Conservation (phyloP, 2,797 vertebrate species). For the Anas acuta region DNA sequence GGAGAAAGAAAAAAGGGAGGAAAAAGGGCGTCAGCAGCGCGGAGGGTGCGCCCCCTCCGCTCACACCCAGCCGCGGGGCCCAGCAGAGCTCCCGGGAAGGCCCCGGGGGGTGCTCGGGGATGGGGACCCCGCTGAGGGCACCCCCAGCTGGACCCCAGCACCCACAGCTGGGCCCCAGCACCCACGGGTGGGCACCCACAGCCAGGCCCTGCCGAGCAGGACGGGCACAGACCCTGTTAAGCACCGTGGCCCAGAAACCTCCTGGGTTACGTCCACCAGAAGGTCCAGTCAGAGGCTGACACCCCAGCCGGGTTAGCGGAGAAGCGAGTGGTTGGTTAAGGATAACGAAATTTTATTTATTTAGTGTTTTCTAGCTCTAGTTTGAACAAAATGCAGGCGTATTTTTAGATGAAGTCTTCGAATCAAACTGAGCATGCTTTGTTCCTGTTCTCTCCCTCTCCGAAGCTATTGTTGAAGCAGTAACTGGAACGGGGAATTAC, state of each 20-base stretch:
- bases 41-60: no score
- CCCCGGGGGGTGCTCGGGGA: no score
- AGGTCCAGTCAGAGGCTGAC: fast-evolving
- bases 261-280: fast-evolving
- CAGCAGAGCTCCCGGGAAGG: no score
- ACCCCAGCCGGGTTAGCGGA: fast-evolving
- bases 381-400: no score
- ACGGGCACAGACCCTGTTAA: fast-evolving
- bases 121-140: no score
- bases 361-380: background rate
- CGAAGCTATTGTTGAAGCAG: background rate
- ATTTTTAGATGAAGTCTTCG: background rate
- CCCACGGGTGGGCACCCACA: no score
- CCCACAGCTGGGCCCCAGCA: no score
- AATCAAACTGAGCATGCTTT: background rate
- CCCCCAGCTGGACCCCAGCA: no score
- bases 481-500: slow-evolving; percentile 21
- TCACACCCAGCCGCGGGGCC: no score
- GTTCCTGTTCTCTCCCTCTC: background rate
- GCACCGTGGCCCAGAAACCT: fast-evolving
- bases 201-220: no score
- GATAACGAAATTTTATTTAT: fast-evolving
- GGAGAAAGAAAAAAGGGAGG: no score
- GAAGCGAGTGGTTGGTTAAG: background rate
- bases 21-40: background rate